These are phyloP conservation scores for Enteromius radiatus DNA, from an alignment of 2,797 vertebrate species.

Conservation along the genomic window DNA sequence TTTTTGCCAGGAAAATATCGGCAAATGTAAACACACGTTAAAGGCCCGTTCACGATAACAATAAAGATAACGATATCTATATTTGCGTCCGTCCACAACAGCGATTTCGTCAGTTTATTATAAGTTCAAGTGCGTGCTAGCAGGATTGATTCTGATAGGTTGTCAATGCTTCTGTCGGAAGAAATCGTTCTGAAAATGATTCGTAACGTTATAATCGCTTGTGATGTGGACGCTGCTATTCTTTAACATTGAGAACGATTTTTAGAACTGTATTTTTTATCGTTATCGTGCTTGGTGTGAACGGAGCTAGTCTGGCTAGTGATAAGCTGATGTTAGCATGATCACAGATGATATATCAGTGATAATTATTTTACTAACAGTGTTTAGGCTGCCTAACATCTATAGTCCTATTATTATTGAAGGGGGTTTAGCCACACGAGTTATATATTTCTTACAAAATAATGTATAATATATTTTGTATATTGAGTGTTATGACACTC, in stretches of 20 bases:
- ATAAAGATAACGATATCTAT: too few species aligned
- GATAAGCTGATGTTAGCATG: not conserved
- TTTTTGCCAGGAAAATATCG: not conserved
- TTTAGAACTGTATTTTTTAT: too few species aligned
- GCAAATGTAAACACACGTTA: not conserved
- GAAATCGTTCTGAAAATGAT: too few species aligned
- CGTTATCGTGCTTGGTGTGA: too few species aligned
- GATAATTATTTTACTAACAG: not conserved
- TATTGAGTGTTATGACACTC: not conserved
- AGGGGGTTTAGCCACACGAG: not conserved
- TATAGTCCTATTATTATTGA: not conserved
- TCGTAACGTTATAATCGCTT: too few species aligned
- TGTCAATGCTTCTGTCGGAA: too few species aligned
- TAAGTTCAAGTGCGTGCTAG: too few species aligned
- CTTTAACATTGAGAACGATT: too few species aligned
- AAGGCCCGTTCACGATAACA: not conserved
- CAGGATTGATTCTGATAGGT: too few species aligned
- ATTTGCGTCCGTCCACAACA: too few species aligned
- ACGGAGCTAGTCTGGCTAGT: not conserved
- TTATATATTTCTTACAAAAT: slow-evolving; percentile 36
- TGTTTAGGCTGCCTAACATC: not conserved
- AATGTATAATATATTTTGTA: not conserved
- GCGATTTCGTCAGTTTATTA: too few species aligned
- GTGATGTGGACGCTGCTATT: too few species aligned
- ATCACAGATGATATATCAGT: not conserved